Conservation (phyloP, 2,888 invertebrate species). For the Stenodera caucasica region DNA sequence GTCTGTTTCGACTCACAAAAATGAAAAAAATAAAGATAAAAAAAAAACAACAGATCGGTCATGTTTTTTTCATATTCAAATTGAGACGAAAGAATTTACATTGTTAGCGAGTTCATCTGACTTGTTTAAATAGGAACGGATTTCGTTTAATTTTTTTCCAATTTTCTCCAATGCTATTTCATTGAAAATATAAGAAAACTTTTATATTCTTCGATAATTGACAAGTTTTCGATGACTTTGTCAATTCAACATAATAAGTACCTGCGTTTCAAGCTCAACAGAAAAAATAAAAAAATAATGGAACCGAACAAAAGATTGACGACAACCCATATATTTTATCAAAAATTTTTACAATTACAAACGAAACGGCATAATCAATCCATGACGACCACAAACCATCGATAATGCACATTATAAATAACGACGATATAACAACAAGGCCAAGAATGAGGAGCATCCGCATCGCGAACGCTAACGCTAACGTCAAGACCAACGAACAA, state of each 20-base stretch:
- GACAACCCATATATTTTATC: background rate
- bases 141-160: slow-evolving; percentile 1
- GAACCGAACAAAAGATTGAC: background rate
- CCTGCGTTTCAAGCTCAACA: background rate
- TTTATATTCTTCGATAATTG: background rate
- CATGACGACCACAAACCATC: too few relatives aligned
- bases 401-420: too few relatives aligned
- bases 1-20: background rate
- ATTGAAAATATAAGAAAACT: slow-evolving; percentile 3
- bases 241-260: background rate
- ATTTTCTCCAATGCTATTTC: background rate
- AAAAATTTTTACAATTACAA: too few relatives aligned
- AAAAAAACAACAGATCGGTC: slow-evolving; percentile 4
- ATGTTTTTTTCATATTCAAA: slow-evolving; percentile 29
- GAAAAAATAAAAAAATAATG: background rate
- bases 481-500: too few relatives aligned
- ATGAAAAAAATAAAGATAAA: background rate
- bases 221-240: background rate
- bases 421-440: too few relatives aligned
- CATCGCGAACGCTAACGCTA: too few relatives aligned
- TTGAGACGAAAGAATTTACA: slow-evolving; percentile 33
- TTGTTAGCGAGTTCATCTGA: slow-evolving; percentile 34
- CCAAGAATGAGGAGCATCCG: too few relatives aligned
- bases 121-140: slow-evolving; percentile 30
- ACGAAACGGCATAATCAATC: too few relatives aligned